phyloP scores from a whole-genome alignment of 2,888 invertebrate species.

The Phortica okadai region DNA sequence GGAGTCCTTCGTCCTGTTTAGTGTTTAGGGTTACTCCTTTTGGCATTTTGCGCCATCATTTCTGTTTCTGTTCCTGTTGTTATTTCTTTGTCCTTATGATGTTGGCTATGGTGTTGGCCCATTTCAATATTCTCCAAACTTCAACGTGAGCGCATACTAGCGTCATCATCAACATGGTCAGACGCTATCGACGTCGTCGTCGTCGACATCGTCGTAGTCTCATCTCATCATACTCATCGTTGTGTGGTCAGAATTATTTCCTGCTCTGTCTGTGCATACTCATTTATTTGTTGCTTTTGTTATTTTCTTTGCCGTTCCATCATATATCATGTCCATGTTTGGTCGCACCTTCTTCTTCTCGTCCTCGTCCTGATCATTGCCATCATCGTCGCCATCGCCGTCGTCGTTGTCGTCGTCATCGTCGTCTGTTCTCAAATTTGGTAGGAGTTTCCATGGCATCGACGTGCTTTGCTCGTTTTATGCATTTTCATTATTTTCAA shows the following conservation, averaged over 20 bases:
- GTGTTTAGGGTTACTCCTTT: constrained; percentile 51
- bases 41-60: constrained; percentile 49
- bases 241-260: constrained; percentile 64
- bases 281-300: constrained; percentile 36
- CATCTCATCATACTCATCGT: constrained; percentile 8
- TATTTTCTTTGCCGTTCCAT: constrained; percentile 50
- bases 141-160: background rate
- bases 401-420: background rate
- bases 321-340: constrained; percentile 67
- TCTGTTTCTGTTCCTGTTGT: constrained; percentile 50
- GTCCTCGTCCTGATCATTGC: no score
- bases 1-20: background rate
- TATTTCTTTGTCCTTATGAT: constrained; percentile 63
- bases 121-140: constrained; percentile 63
- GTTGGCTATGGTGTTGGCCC: constrained; percentile 49
- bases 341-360: constrained; percentile 30
- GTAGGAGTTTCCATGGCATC: constrained; percentile 39
- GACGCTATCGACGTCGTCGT: background rate
- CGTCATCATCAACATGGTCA: background rate
- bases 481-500: constrained; percentile 36
- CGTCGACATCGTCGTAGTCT: constrained; percentile 9
- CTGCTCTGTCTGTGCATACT: constrained; percentile 57
- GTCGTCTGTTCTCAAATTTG: constrained; percentile 53
- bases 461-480: constrained; percentile 28
- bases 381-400: no score